Conservation (phyloP, 2,113 vertebrate genomes). For the Peromyscus leucopus region DNA sequence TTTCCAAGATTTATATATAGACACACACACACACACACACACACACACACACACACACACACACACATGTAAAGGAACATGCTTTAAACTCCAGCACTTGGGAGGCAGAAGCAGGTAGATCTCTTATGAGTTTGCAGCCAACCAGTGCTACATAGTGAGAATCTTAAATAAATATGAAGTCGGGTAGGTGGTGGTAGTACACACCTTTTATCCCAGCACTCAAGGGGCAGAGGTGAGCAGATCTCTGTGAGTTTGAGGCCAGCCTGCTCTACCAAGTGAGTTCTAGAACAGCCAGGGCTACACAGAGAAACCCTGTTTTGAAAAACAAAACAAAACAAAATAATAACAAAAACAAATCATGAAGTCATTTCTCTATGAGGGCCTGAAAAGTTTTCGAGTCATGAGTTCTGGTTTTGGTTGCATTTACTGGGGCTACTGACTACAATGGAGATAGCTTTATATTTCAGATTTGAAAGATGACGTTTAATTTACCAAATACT, state of each 20-base stretch:
- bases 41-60: too few relatives aligned
- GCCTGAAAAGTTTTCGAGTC: background rate
- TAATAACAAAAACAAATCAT: too few relatives aligned
- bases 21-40: too few relatives aligned
- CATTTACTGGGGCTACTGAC: slow-evolving; percentile 16
- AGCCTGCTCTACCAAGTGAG: background rate
- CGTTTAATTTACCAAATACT: slow-evolving; percentile 50
- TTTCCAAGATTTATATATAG: slow-evolving; percentile 12
- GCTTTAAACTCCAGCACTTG: background rate
- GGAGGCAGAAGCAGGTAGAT: background rate
- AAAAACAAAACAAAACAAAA: background rate
- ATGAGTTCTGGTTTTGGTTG: background rate
- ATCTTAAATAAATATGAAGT: background rate
- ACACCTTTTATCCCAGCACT: background rate
- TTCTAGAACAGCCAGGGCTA: background rate
- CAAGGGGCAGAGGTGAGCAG: background rate
- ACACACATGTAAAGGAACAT: background rate
- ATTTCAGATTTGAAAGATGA: slow-evolving; percentile 38
- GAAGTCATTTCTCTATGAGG: background rate
- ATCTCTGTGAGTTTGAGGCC: background rate
- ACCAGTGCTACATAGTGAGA: background rate
- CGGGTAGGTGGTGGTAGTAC: background rate
- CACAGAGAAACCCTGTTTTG: background rate
- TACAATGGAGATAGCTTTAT: background rate
- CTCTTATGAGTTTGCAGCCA: background rate